Conservation (phyloP, 1,140 invertebrate species). For the Leptoteleia sp. region DNA sequence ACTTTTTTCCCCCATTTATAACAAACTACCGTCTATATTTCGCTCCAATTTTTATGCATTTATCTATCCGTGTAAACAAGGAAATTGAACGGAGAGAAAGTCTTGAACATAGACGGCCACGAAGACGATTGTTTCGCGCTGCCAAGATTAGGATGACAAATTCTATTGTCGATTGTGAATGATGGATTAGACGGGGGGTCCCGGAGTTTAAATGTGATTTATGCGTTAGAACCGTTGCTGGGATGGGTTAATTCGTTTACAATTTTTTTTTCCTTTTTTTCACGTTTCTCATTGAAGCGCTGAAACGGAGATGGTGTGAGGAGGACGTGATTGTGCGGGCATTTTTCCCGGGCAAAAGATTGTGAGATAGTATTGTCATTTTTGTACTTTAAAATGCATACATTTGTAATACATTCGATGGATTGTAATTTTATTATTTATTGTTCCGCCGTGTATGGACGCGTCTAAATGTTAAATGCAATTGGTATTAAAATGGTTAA, state of each 20-base stretch:
- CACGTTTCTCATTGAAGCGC: slow-evolving; percentile 14
- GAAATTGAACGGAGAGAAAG: slow-evolving; percentile 42
- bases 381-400: slow-evolving; percentile 5
- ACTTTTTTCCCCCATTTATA: too few relatives aligned
- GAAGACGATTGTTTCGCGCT: slow-evolving; percentile 40
- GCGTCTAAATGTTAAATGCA: not conserved
- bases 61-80: not conserved
- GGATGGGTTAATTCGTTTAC: slow-evolving; percentile 40
- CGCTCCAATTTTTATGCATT: not conserved
- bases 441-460: not conserved
- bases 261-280: too few relatives aligned
- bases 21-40: too few relatives aligned
- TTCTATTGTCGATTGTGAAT: slow-evolving; percentile 56
- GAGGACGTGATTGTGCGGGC: slow-evolving; percentile 19
- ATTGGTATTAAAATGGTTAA: not conserved
- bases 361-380: slow-evolving; percentile 39
- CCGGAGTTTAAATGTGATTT: slow-evolving; percentile 43
- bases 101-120: slow-evolving; percentile 11
- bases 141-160: slow-evolving; percentile 47
- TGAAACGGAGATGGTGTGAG: slow-evolving; percentile 10
- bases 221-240: slow-evolving; percentile 42
- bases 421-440: slow-evolving; percentile 32
- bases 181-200: slow-evolving; percentile 42
- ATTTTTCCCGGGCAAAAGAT: slow-evolving; percentile 21
- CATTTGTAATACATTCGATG: not conserved